These are phyloP conservation scores for Alcis repandata DNA, from an alignment of 2,888 invertebrate species.

Conservation along the genomic window DNA sequence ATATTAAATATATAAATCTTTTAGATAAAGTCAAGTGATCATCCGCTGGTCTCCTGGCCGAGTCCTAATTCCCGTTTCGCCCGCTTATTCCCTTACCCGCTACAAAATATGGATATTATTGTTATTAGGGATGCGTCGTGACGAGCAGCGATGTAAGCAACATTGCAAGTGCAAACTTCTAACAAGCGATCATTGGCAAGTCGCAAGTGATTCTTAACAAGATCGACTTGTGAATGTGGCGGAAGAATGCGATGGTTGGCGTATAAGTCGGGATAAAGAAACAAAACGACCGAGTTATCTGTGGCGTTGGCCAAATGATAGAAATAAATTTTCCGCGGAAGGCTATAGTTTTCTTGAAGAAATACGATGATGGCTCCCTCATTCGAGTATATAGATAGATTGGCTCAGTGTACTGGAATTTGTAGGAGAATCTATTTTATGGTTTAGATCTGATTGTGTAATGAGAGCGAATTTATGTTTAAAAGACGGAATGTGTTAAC, in stretches of 20 bases:
- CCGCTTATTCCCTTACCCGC: constrained; percentile 80
- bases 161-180: constrained; percentile 23
- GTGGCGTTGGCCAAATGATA: not conserved
- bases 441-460: no score
- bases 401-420: not conserved
- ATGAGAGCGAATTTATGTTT: no score
- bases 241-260: constrained; percentile 15
- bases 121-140: constrained; percentile 77
- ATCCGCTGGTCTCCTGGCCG: constrained; percentile 60
- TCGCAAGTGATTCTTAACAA: constrained; percentile 26
- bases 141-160: constrained; percentile 49
- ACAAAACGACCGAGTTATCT: not conserved
- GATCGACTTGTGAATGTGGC: constrained; percentile 11
- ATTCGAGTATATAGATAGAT: not conserved
- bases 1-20: no score
- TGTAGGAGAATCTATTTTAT: no score
- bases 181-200: constrained; percentile 16
- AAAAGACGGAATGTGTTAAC: no score
- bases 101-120: constrained; percentile 84
- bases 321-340: not conserved
- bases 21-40: not conserved
- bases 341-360: not conserved
- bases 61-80: constrained; percentile 72
- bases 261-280: constrained; percentile 16
- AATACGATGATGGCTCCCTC: not conserved